Conservation (phyloP, 1,140 invertebrate genomes). For the Macrotrachela quadricornifera region DNA sequence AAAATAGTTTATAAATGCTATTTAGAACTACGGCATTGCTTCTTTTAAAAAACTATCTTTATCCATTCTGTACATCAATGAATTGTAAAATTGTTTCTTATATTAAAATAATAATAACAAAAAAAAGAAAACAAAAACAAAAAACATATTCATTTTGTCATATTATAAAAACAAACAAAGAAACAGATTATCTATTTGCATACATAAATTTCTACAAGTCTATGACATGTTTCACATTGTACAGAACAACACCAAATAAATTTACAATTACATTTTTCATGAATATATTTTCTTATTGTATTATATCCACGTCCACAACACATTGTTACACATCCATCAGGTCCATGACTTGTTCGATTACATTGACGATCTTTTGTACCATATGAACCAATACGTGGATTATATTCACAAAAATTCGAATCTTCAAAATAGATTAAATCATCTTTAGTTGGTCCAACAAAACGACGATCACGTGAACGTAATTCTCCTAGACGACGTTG, state of each 20-base stretch:
- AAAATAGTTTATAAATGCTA: no score
- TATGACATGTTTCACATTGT: slow-evolving; percentile 29
- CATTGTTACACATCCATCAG: slow-evolving; percentile 34
- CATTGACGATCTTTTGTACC: slow-evolving; percentile 31
- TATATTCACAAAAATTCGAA: slow-evolving; percentile 74
- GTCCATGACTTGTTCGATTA: slow-evolving; percentile 25
- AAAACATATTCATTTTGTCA: no score
- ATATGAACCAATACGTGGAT: slow-evolving; percentile 33
- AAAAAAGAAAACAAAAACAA: no score
- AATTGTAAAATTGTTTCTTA: no score
- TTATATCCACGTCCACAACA: slow-evolving; percentile 37
- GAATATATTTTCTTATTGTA: slow-evolving; percentile 14
- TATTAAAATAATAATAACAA: no score
- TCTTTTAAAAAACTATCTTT: no score
- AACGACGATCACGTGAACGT: slow-evolving; percentile 38
- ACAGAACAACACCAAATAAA: slow-evolving; percentile 36
- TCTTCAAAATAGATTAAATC: slow-evolving; percentile 68
- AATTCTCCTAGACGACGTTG: slow-evolving; percentile 39
- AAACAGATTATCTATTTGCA: slow-evolving; percentile 20
- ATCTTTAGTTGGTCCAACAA: slow-evolving; percentile 44
- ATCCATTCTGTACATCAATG: no score
- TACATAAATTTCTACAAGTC: slow-evolving; percentile 26
- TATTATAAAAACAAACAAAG: no score
- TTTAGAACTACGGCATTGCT: no score
- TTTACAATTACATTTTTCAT: slow-evolving; percentile 31